Conservation (phyloP, 2,113 vertebrate genomes). For the Pygoscelis adeliae region DNA sequence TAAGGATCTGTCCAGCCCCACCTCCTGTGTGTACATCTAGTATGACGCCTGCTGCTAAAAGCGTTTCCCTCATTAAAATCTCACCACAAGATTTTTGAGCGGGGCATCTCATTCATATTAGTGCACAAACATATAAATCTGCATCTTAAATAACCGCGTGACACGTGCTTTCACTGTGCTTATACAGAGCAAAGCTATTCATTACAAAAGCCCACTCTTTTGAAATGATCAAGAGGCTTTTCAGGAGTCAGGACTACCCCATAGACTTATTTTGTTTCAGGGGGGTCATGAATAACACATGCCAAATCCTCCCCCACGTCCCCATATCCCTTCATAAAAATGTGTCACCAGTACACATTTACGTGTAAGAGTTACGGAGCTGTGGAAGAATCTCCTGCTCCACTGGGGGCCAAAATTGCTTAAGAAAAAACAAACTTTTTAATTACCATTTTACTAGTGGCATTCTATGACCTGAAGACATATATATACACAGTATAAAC, state of each 20-base stretch:
- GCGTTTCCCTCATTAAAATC: background rate
- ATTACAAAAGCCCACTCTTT: background rate
- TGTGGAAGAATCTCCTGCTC: background rate
- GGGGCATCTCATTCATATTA: background rate
- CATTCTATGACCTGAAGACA: background rate
- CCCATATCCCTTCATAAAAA: background rate
- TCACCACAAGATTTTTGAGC: background rate
- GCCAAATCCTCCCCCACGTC: background rate
- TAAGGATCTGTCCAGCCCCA: background rate
- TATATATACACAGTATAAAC: background rate
- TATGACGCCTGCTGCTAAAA: background rate
- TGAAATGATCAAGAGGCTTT: background rate
- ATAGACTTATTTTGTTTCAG: background rate
- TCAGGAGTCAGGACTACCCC: background rate
- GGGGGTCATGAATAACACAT: background rate
- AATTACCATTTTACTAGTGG: background rate
- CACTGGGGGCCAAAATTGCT: background rate
- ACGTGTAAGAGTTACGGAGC: background rate
- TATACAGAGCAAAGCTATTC: background rate
- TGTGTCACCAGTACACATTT: background rate
- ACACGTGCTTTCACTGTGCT: background rate
- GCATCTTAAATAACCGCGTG: background rate
- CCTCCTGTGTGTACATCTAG: background rate
- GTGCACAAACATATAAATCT: background rate
- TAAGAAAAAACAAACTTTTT: background rate